A percentile compares a stretch with the other conserved stretches of the same genome.
These are phyloP conservation scores for Sebastes diploproa DNA, from an alignment of 2,797 vertebrate genomes.

Conservation along the genomic window DNA sequence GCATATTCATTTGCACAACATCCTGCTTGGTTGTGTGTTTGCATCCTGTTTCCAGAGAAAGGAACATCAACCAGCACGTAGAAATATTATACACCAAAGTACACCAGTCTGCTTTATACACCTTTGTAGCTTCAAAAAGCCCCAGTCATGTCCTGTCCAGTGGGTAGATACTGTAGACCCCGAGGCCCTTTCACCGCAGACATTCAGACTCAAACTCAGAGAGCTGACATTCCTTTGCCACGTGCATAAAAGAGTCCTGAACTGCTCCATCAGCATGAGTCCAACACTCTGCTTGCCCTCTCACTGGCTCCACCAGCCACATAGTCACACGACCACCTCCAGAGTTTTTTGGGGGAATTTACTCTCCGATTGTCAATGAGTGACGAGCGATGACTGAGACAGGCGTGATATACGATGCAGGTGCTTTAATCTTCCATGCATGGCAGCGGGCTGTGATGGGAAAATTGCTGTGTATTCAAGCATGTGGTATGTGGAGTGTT, in stretches of 20 bases:
- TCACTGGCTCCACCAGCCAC: conserved; percentile 17
- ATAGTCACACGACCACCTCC: conserved; percentile 29
- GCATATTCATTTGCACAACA: conserved; percentile 50
- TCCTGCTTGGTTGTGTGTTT: conserved; percentile 51
- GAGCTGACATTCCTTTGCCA: conserved; percentile 74
- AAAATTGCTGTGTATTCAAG: conserved; percentile 42
- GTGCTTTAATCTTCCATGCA: conserved; percentile 53
- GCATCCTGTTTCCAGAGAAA: conserved; percentile 58
- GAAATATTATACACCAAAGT: neutral
- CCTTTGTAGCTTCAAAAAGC: conserved; percentile 9
- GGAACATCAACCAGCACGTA: neutral
- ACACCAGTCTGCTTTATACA: neutral
- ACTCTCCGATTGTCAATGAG: conserved; percentile 25
- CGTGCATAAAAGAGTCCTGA: conserved; percentile 56
- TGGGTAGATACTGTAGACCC: conserved; percentile 32
- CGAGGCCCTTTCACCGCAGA: conserved; percentile 53
- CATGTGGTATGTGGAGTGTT: conserved; percentile 33
- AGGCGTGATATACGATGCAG: conserved; percentile 32
- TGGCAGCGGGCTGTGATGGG: conserved; percentile 26
- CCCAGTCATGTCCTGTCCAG: neutral
- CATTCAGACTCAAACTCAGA: conserved; percentile 45
- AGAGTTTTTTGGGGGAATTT: conserved; percentile 6
- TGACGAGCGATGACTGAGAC: conserved; percentile 24
- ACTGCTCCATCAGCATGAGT: conserved; percentile 64
- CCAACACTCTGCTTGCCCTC: conserved; percentile 12